Conservation (phyloP, 2,113 vertebrate species). For the Daubentonia madagascariensis region DNA sequence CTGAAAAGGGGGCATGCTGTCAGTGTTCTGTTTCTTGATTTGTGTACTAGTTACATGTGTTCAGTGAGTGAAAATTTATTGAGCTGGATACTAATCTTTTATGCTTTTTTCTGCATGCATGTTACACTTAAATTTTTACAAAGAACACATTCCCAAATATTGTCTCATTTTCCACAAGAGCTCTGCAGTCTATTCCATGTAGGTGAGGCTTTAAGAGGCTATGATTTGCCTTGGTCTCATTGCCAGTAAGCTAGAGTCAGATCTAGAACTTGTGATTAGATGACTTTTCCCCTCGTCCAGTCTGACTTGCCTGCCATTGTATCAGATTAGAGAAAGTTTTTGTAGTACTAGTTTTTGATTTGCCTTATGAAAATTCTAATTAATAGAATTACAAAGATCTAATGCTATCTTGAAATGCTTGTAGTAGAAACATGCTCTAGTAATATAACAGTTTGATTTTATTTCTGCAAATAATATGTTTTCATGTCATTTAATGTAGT, state of each 20-base stretch:
- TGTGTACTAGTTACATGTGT: background rate
- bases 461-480: background rate
- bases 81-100: background rate
- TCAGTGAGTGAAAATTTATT: background rate
- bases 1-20: background rate
- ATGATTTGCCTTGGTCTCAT: background rate
- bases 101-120: background rate
- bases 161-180: background rate
- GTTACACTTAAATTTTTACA: background rate
- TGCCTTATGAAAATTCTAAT: background rate
- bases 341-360: background rate
- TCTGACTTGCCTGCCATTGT: background rate
- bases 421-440: background rate
- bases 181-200: background rate
- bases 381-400: background rate
- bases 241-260: background rate
- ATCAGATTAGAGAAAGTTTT: background rate
- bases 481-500: background rate
- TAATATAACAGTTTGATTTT: background rate
- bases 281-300: background rate
- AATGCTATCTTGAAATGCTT: background rate
- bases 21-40: background rate
- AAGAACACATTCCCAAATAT: background rate
- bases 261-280: too few relatives aligned
- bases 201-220: background rate